These are phyloP conservation scores for Calonectris borealis DNA, from an alignment of 2,113 vertebrate genomes.

Conservation along the genomic window DNA sequence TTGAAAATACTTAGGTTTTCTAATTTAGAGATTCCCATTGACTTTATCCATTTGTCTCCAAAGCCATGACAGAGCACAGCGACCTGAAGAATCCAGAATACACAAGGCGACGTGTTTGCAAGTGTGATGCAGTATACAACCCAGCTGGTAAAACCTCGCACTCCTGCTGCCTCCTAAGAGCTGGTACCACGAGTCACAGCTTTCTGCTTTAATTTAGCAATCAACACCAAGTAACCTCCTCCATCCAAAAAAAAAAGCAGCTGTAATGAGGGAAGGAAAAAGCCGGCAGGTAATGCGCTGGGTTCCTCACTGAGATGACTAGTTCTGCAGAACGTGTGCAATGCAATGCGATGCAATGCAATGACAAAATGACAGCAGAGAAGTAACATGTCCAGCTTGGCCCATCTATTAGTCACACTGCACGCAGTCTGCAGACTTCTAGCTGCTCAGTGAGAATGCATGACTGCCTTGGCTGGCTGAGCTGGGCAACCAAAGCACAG, in stretches of 20 bases:
- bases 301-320: neutral
- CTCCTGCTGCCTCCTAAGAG: neutral
- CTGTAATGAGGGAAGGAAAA: fast-evolving
- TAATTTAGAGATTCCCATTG: neutral
- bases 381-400: neutral
- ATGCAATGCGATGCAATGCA: neutral
- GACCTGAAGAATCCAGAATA: neutral
- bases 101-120: fast-evolving
- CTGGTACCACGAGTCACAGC: neutral
- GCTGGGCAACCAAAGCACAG: neutral
- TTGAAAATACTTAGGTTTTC: neutral
- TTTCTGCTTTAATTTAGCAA: neutral
- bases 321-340: neutral
- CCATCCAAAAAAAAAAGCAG: neutral
- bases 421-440: neutral
- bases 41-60: neutral
- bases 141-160: neutral
- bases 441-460: neutral
- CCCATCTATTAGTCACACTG: neutral
- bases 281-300: neutral
- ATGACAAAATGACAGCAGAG: neutral
- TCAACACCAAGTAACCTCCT: neutral
- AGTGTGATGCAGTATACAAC: neutral
- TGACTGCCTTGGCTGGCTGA: neutral
- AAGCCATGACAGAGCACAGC: neutral